A percentile compares a stretch with the other conserved stretches of the same genome.
Evolutionary conservation across 2,888 invertebrate genomes (phyloP).

Genomic region (Endomychus coccineus): DNA sequence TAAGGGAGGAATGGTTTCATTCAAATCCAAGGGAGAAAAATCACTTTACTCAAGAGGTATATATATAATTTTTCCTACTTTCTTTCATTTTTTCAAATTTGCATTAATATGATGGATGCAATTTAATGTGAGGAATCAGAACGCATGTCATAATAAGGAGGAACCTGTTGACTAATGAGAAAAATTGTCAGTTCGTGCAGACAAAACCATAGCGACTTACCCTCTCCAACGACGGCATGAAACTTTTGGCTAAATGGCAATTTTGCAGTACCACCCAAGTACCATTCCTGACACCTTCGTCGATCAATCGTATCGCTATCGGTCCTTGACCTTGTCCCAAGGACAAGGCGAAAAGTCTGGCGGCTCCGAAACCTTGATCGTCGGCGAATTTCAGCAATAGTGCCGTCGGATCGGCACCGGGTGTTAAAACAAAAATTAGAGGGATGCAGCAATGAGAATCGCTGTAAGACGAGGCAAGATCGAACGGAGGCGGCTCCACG

Average conservation of each 20-base stretch:
- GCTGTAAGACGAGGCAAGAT: constrained; percentile 70
- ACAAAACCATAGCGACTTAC: too few species aligned
- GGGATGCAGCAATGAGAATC: constrained; percentile 87
- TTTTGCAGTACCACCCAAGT: constrained; percentile 94
- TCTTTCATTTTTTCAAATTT: too few species aligned
- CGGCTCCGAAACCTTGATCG: constrained; percentile 77
- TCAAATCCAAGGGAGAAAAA: too few species aligned
- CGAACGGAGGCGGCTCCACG: constrained; percentile 86
- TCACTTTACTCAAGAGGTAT: too few species aligned
- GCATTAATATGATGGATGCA: too few species aligned
- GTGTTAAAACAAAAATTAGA: constrained; percentile 82
- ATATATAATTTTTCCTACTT: too few species aligned
- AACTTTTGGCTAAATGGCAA: constrained; percentile 91
- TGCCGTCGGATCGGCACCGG: constrained; percentile 90
- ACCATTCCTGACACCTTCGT: constrained; percentile 74
- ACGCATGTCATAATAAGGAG: too few species aligned
- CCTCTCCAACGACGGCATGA: constrained; percentile 88
- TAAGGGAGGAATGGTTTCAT: too few species aligned
- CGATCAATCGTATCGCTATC: constrained; percentile 78
- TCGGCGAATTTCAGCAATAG: constrained; percentile 86
- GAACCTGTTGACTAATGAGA: too few species aligned
- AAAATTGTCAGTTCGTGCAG: too few species aligned
- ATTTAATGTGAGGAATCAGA: too few species aligned
- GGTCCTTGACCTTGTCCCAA: constrained; percentile 92
- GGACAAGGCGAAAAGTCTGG: constrained; percentile 71